Evolutionary conservation across 2,888 invertebrate species (phyloP).

Genomic region (Branchinecta sandiegonensis): DNA sequence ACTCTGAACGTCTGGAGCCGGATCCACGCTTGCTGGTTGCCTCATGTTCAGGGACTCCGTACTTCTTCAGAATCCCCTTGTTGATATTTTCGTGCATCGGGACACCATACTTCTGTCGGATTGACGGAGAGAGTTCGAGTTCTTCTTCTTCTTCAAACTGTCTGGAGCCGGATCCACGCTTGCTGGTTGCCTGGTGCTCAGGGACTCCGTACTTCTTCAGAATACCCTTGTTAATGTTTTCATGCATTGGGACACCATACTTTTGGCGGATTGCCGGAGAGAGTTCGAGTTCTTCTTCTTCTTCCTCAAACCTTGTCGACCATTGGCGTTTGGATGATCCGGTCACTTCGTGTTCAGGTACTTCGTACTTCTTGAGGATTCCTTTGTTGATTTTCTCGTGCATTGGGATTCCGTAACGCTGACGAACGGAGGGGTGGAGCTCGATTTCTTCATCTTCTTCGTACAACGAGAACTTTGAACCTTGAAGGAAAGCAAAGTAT

Average conservation of each 20-base stretch:
- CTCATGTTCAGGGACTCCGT: constrained; percentile 10
- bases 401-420: constrained; percentile 3
- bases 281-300: not conserved
- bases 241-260: not conserved
- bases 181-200: not conserved
- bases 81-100: not conserved
- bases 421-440: not conserved
- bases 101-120: not conserved
- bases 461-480: too few relatives aligned
- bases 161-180: not conserved
- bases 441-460: not conserved
- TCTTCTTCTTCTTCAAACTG: not conserved
- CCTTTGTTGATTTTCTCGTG: not conserved
- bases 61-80: not conserved
- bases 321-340: not conserved
- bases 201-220: constrained; percentile 1
- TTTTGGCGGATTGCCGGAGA: not conserved
- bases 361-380: not conserved
- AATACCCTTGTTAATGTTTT: not conserved
- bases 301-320: not conserved
- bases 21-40: too few relatives aligned
- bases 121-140: not conserved
- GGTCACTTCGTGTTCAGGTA: constrained; percentile 13
- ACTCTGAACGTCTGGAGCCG: too few relatives aligned
- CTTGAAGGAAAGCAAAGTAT: too few relatives aligned